Percentiles rank a stretch among this genome's conserved stretches.
Evolutionary conservation across 1,140 invertebrate species (phyloP).

Genomic region (Hycleus cichorii): DNA sequence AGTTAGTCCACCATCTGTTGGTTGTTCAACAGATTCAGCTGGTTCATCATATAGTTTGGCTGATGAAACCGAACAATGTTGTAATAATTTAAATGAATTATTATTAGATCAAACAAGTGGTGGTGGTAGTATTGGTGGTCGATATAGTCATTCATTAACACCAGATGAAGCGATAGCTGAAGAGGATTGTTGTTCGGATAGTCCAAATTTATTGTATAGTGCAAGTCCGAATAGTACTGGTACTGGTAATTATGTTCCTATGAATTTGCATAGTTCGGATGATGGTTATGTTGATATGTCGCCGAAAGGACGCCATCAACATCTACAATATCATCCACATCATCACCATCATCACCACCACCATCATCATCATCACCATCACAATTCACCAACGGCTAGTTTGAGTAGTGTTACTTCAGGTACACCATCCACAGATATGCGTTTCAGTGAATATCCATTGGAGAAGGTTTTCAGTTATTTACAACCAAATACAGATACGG

Average conservation of each 20-base stretch:
- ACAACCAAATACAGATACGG: constrained; percentile 44
- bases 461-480: constrained; percentile 61
- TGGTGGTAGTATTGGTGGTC: background rate
- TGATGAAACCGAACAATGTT: constrained; percentile 39
- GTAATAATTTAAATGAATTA: too few relatives aligned
- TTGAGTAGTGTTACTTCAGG: constrained; percentile 68
- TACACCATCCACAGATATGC: constrained; percentile 54
- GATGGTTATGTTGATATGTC: constrained; percentile 61
- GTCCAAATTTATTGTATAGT: constrained; percentile 10
- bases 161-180: constrained; percentile 52
- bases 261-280: constrained; percentile 48
- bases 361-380: constrained; percentile 41
- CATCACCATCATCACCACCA: constrained; percentile 42
- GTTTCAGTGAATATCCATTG: constrained; percentile 56
- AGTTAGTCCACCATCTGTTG: constrained; percentile 52
- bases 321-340: background rate
- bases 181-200: constrained; percentile 33
- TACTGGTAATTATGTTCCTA: constrained; percentile 50
- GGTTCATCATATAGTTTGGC: constrained; percentile 63
- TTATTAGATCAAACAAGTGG: too few relatives aligned
- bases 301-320: constrained; percentile 34
- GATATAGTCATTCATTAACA: constrained; percentile 51
- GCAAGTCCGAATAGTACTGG: constrained; percentile 1
- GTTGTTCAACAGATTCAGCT: constrained; percentile 61
- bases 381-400: constrained; percentile 52